Conservation (phyloP, 2,113 vertebrate genomes). For the Otis tarda region DNA sequence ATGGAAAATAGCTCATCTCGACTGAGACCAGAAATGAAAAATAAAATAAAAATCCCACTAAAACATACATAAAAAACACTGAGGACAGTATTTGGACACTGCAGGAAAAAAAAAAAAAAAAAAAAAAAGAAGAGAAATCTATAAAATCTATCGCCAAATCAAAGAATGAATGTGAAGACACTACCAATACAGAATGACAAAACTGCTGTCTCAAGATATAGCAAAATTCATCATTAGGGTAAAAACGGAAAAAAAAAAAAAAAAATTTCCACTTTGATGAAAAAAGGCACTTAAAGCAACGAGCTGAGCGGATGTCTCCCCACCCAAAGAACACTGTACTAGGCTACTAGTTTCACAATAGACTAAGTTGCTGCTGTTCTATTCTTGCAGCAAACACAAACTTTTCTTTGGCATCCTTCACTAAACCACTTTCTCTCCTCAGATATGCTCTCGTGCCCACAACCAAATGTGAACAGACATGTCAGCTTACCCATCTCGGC, state of each 20-base stretch:
- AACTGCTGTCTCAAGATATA: neutral
- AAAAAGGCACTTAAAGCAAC: neutral
- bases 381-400: neutral
- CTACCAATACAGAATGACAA: neutral
- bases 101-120: no score
- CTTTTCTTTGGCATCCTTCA: neutral
- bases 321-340: neutral
- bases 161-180: neutral
- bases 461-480: neutral
- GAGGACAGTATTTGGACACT: neutral
- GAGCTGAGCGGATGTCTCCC: neutral
- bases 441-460: neutral
- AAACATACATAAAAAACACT: neutral
- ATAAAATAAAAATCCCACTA: neutral
- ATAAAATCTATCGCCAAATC: neutral
- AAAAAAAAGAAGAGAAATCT: neutral
- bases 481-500: neutral
- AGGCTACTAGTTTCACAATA: neutral
- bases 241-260: neutral
- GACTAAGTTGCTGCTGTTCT: neutral
- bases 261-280: neutral
- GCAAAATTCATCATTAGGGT: neutral
- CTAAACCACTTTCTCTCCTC: neutral
- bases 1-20: neutral
- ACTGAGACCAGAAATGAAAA: neutral